Base-by-base conservation (phyloP, 1,140 invertebrate species). In the Nasonia giraulti region DNA sequence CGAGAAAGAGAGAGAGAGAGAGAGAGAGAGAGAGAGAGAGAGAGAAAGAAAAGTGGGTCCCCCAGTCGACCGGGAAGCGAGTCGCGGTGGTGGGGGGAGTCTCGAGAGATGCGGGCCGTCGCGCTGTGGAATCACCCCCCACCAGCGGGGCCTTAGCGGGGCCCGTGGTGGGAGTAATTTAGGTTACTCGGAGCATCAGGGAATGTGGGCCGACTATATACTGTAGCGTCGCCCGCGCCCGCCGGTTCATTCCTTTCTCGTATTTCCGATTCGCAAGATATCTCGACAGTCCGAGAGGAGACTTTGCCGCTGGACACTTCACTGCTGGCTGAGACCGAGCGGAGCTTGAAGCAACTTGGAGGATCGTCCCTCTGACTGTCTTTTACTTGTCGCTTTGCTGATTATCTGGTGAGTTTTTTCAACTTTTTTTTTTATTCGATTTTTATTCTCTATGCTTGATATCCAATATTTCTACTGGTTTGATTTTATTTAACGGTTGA, bases 171-270 rank as follows among this genome's bases (percentile, higher is more conserved):
- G 91, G 92, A 91, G 91, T 87, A 90, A 93, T 92, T 92, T 92
- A 91, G 92, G 92, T 93, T 93, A 93, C 91, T 92, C 89, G 91
- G 91, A 91, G 89, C 91, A 92, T 86, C 89, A 44, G 92, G 89
- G 92, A 93, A 93, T 93, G 92, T 93, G 91, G 91, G 92, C 92
- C 91, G 92, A 91, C 88, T 93, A 93, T 93, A 93, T 93, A 93
- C 92, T 89, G 89, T 91, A 91, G 91, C 91, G 90, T 89, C 89
- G 89, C 88, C 87, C 89, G 89, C 89, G 86, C 86, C 88, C 85
- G 90, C 86, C 91, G 92, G 91, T 92, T 92, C 91, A 92, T 92
- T 93, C 91, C 89, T 90, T 90, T 89, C 89, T 90, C 87, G 90
- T 89, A 90, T 89, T 91, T 89, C 89, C 86, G 80, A 88, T 89